Evolutionary conservation across 2,113 vertebrate species (phyloP).

Genomic region (Nibea albiflora): DNA sequence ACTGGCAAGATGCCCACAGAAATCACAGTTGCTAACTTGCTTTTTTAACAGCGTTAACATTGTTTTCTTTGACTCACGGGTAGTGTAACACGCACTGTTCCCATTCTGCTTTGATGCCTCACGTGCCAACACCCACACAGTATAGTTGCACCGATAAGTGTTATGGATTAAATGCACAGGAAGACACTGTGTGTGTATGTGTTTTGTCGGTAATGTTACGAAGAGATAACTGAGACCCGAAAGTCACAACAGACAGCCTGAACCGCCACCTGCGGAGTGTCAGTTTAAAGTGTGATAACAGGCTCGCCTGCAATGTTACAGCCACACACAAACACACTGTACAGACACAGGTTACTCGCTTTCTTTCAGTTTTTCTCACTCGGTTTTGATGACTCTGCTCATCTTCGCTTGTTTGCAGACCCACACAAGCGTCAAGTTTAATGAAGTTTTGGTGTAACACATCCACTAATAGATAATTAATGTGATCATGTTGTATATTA

Average conservation of each 20-base stretch:
- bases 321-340: conserved; percentile 10
- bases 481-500: background rate
- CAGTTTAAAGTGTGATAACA: conserved; percentile 37
- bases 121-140: conserved; percentile 1
- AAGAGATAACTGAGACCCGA: background rate
- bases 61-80: background rate
- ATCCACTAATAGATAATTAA: conserved; percentile 5
- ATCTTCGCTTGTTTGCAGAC: conserved; percentile 37
- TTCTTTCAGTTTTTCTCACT: conserved; percentile 33
- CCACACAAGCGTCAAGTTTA: conserved; percentile 29
- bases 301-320: conserved; percentile 22
- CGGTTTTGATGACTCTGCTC: conserved; percentile 29
- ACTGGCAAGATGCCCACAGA: conserved; percentile 3
- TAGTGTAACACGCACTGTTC: background rate
- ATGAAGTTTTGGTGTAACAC: background rate
- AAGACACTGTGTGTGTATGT: background rate
- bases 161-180: conserved; percentile 5
- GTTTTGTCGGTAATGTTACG: background rate
- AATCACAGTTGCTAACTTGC: background rate
- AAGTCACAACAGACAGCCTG: conserved; percentile 2
- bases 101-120: background rate
- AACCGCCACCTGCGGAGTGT: conserved; percentile 44
- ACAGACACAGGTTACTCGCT: conserved; percentile 14
- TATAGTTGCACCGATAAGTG: background rate
- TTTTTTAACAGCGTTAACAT: conserved; percentile 1